Conservation (phyloP, 2,113 vertebrate genomes). For the Datnioides undecimradiatus region DNA sequence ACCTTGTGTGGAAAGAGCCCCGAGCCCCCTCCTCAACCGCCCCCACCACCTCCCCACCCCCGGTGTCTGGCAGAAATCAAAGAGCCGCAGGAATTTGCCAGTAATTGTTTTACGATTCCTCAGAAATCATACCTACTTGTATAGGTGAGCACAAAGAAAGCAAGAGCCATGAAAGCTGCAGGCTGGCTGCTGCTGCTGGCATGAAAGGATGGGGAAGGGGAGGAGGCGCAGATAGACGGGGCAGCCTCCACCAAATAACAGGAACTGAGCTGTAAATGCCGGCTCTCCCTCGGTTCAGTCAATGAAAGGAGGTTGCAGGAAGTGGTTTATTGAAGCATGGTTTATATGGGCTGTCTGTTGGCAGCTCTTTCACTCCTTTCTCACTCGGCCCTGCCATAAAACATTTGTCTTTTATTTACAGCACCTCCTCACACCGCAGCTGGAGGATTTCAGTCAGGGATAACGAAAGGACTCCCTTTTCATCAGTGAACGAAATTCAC, state of each 20-base stretch:
- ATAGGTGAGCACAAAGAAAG: slow-evolving; percentile 88
- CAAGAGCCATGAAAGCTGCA: slow-evolving; percentile 86
- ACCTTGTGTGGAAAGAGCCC: background rate
- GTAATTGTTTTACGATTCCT: slow-evolving; percentile 93
- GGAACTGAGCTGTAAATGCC: slow-evolving; percentile 94
- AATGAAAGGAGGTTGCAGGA: slow-evolving; percentile 87
- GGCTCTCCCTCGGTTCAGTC: slow-evolving; percentile 85
- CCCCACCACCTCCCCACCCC: background rate
- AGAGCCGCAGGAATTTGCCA: slow-evolving; percentile 85
- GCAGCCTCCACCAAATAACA: slow-evolving; percentile 87
- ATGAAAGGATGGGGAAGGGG: slow-evolving; percentile 85
- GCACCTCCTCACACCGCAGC: slow-evolving; percentile 35
- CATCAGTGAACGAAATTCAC: slow-evolving; percentile 3
- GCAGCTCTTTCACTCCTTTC: slow-evolving; percentile 73
- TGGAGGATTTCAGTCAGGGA: slow-evolving; percentile 11
- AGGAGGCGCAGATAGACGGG: slow-evolving; percentile 80
- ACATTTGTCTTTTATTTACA: slow-evolving; percentile 71
- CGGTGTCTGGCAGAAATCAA: slow-evolving; percentile 84
- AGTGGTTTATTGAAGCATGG: slow-evolving; percentile 87
- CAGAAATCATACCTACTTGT: slow-evolving; percentile 90
- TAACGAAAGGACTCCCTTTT: background rate
- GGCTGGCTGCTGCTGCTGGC: slow-evolving; percentile 83
- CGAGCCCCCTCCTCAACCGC: slow-evolving; percentile 2
- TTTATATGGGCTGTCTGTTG: slow-evolving; percentile 86
- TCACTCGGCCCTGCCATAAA: slow-evolving; percentile 70